Evolutionary conservation across 2,888 invertebrate genomes (phyloP).

Genomic region (Brenthis ino): DNA sequence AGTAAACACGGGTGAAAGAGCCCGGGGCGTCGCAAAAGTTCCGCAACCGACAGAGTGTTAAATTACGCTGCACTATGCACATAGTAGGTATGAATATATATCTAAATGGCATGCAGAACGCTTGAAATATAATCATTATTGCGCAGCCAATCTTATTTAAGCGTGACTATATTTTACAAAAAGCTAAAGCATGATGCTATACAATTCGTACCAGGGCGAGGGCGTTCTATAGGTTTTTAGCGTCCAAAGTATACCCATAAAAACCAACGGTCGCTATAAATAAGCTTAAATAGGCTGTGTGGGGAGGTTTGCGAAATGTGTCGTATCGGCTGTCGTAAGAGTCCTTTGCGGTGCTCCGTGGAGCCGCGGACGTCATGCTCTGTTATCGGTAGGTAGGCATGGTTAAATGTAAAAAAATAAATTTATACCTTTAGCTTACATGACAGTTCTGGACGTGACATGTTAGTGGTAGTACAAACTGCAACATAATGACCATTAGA

Average conservation of each 20-base stretch:
- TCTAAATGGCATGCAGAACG: slow-evolving; percentile 83
- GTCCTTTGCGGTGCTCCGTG: slow-evolving; percentile 58
- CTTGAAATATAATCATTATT: slow-evolving; percentile 83
- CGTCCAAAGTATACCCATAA: slow-evolving; percentile 80
- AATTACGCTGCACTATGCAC: slow-evolving; percentile 79
- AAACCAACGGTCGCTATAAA: slow-evolving; percentile 78
- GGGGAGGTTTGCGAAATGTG: slow-evolving; percentile 72
- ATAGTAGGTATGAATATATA: slow-evolving; percentile 81
- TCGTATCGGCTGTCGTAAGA: slow-evolving; percentile 71
- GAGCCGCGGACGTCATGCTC: slow-evolving; percentile 71
- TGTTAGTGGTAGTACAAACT: slow-evolving; percentile 83
- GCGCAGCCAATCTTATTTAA: slow-evolving; percentile 82
- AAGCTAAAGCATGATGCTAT: slow-evolving; percentile 83
- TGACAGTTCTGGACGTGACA: slow-evolving; percentile 83
- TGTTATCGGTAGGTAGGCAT: slow-evolving; percentile 66
- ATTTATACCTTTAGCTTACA: slow-evolving; percentile 82
- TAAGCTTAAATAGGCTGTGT: slow-evolving; percentile 79
- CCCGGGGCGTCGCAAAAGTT: slow-evolving; percentile 66
- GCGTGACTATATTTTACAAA: slow-evolving; percentile 83
- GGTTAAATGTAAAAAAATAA: slow-evolving; percentile 78
- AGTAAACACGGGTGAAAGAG: slow-evolving; percentile 51
- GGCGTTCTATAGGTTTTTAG: slow-evolving; percentile 79
- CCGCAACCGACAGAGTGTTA: slow-evolving; percentile 79
- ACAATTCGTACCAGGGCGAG: slow-evolving; percentile 81
- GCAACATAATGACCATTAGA: slow-evolving; percentile 83